phyloP scores from a whole-genome alignment of 2,888 invertebrate species.

The Pyrocoelia pectoralis region DNA sequence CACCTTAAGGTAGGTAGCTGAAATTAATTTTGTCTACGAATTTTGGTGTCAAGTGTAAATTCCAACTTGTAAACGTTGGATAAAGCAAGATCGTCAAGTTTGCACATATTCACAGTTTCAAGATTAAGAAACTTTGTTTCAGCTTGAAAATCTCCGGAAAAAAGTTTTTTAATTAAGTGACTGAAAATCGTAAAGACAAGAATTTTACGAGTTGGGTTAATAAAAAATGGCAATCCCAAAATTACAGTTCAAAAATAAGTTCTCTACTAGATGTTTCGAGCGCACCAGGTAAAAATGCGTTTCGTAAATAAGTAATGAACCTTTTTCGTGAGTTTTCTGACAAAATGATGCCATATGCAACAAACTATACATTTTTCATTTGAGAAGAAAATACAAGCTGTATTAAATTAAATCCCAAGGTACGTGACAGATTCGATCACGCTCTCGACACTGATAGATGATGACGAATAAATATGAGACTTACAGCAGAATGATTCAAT shows the following conservation, averaged over 20 bases:
- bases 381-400: slow-evolving; percentile 31
- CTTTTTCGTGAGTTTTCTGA: background rate
- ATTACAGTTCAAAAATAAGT: slow-evolving; percentile 1
- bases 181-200: slow-evolving; percentile 18
- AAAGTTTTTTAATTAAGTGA: slow-evolving; percentile 26
- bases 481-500: slow-evolving; percentile 32
- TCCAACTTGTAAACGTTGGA: background rate
- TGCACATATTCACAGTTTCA: slow-evolving; percentile 4
- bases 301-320: slow-evolving; percentile 42
- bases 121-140: slow-evolving; percentile 8
- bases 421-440: slow-evolving; percentile 35
- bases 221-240: slow-evolving; percentile 13
- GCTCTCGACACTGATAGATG: slow-evolving; percentile 33
- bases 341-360: background rate
- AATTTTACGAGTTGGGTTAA: slow-evolving; percentile 19
- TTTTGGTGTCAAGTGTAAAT: slow-evolving; percentile 24
- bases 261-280: background rate
- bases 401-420: slow-evolving; percentile 32
- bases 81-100: slow-evolving; percentile 10
- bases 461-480: slow-evolving; percentile 35
- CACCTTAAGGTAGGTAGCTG: slow-evolving; percentile 16
- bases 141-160: background rate
- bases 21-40: slow-evolving; percentile 38
- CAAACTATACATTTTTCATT: slow-evolving; percentile 37
- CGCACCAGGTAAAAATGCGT: slow-evolving; percentile 35